Evolutionary conservation across 2,113 vertebrate genomes (phyloP).

Genomic region (Brienomyrus longianalis): DNA sequence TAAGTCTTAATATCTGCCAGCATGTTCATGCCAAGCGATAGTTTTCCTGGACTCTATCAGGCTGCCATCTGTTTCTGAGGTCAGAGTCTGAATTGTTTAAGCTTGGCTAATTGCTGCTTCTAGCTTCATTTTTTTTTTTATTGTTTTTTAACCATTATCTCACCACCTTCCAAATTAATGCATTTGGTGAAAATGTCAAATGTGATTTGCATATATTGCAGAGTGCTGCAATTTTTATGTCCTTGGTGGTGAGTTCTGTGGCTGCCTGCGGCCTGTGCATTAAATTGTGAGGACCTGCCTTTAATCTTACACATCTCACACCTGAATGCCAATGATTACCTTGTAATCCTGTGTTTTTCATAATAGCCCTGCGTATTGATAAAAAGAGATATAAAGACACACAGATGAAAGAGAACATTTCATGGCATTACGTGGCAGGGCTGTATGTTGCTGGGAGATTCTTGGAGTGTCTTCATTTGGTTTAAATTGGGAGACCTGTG

Average conservation of each 20-base stretch:
- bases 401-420: slow-evolving; percentile 13
- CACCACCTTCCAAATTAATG: background rate
- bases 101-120: background rate
- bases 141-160: background rate
- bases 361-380: background rate
- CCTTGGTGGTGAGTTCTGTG: background rate
- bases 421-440: background rate
- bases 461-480: background rate
- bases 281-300: background rate
- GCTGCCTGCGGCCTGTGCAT: background rate
- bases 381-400: background rate
- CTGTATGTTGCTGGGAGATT: background rate
- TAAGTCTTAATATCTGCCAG: background rate
- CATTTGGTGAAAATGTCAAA: background rate
- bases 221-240: background rate
- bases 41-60: background rate
- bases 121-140: background rate
- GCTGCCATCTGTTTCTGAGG: background rate
- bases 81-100: slow-evolving; percentile 8
- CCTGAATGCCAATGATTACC: background rate
- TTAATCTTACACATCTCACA: background rate
- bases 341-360: background rate
- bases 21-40: background rate
- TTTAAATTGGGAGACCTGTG: background rate
- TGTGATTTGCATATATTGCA: background rate